Evolutionary conservation across 2,888 invertebrate species (phyloP), one percentile per base, ranked within the genome.

Genomic region (Lasioglossum vierecki): DNA sequence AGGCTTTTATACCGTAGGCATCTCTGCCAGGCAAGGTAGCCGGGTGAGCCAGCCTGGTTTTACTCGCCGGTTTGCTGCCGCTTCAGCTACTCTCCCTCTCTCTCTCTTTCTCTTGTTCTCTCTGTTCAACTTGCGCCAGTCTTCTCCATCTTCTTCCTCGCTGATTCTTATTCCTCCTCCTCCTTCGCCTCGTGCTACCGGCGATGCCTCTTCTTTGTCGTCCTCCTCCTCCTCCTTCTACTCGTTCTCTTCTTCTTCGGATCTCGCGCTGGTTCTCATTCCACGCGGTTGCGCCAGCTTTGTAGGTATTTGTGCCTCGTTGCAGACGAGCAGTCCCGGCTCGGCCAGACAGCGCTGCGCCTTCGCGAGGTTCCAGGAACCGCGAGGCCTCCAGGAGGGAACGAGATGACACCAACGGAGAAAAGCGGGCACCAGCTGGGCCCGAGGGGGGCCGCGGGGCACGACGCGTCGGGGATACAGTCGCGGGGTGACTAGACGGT

Each of bases 301-400:
- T 84, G 88, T 84, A 83, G 82, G 91, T 90, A 91, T 91, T 91
- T 84, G 91, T 91, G 85, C 88, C 86, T 88, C 83, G 87, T 75
- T 78, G 83, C 88, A 88, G 92, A 92, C 90, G 88, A 92, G 92
- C 80, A 63, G 75, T 73, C 90, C 91, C 89, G 87, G 90, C 91
- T 91, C 89, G 91, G 91, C 93, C 93, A 93, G 93, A 93, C 93
- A 93, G 93, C 93, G 89, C 93, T 93, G 93, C 93, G 93, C 93
- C 93, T 93, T 88, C 92, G 86, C 87, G 90, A 86, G 84, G 88
- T 93, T 93, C 93, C 92, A 88, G 85, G 93, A 93, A 93, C 92
- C 88, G 85, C 88, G 88, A 83, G 63, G 63, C 63, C 89, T 71
- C 86, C 79, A 88, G 90, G 88, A 87, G 87, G 89, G 87, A 90